These are phyloP conservation scores for Nephotettix cincticeps DNA, from an alignment of 1,140 invertebrate species.

Conservation along the genomic window DNA sequence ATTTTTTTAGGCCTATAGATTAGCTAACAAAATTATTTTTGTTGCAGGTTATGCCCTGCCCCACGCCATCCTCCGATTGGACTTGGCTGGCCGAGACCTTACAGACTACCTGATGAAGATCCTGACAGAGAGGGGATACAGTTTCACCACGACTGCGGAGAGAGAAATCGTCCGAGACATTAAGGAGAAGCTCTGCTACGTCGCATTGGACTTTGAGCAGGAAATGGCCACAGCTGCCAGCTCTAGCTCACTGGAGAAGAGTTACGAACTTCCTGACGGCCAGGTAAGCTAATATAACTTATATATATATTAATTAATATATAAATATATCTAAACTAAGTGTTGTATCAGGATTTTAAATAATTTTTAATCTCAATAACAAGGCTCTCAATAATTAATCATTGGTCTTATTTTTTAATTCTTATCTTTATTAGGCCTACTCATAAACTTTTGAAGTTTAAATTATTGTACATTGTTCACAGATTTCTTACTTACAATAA, in stretches of 20 bases:
- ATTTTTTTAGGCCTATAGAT: no score
- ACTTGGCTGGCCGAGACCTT: conserved; percentile 91
- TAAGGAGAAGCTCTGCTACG: conserved; percentile 91
- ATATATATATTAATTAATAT: background rate
- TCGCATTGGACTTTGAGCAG: conserved; percentile 89
- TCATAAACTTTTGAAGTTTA: no score
- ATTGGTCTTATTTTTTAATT: no score
- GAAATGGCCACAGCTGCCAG: conserved; percentile 93
- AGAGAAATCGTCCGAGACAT: conserved; percentile 95
- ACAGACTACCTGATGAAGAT: conserved; percentile 97
- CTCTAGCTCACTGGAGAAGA: conserved; percentile 89
- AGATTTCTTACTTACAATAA: no score
- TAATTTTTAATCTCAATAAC: no score
- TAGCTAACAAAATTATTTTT: no score
- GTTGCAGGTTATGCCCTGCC: conserved; percentile 61
- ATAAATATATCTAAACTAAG: no score
- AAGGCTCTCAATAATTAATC: no score
- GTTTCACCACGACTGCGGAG: conserved; percentile 95
- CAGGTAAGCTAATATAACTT: conserved; percentile 65
- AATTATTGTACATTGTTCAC: no score
- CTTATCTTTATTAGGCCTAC: no score
- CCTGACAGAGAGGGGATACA: conserved; percentile 93
- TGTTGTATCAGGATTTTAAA: no score
- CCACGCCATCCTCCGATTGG: conserved; percentile 84
- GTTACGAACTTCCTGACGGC: conserved; percentile 92